Evolutionary conservation across 2,888 invertebrate genomes (phyloP).

Genomic region (Periphyllus acericola): DNA sequence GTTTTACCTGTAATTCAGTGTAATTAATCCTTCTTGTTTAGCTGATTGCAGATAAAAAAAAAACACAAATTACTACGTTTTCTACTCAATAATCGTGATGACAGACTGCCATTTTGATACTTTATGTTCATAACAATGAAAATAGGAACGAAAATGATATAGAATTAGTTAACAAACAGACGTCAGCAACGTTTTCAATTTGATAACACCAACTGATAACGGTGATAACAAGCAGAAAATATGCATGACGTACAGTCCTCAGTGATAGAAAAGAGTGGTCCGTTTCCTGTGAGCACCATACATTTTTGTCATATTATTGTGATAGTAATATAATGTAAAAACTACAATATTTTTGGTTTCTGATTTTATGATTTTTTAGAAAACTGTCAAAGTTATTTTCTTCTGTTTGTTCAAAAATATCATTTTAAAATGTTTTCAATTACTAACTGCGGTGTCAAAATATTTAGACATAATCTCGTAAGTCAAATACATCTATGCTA

Average conservation of each 20-base stretch:
- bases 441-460: slow-evolving; percentile 9
- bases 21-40: background rate
- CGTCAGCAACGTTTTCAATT: slow-evolving; percentile 38
- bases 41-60: background rate
- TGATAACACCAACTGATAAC: slow-evolving; percentile 33
- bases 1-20: slow-evolving; percentile 21
- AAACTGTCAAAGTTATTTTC: background rate
- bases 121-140: slow-evolving; percentile 53
- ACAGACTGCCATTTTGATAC: slow-evolving; percentile 62
- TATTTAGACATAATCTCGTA: slow-evolving; percentile 26
- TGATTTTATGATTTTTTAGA: background rate
- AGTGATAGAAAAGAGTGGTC: too few relatives aligned
- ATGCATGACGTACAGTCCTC: too few relatives aligned
- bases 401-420: background rate
- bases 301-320: background rate
- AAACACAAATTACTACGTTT: slow-evolving; percentile 36
- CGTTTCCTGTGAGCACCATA: too few relatives aligned
- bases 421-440: slow-evolving; percentile 35
- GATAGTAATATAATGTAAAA: too few relatives aligned
- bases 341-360: background rate
- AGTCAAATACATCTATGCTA: background rate
- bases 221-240: background rate
- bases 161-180: slow-evolving; percentile 7
- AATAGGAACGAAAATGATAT: slow-evolving; percentile 29
- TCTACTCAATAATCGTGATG: slow-evolving; percentile 41